Conservation (phyloP, 2,113 vertebrate species). For the Etheostoma spectabile region DNA sequence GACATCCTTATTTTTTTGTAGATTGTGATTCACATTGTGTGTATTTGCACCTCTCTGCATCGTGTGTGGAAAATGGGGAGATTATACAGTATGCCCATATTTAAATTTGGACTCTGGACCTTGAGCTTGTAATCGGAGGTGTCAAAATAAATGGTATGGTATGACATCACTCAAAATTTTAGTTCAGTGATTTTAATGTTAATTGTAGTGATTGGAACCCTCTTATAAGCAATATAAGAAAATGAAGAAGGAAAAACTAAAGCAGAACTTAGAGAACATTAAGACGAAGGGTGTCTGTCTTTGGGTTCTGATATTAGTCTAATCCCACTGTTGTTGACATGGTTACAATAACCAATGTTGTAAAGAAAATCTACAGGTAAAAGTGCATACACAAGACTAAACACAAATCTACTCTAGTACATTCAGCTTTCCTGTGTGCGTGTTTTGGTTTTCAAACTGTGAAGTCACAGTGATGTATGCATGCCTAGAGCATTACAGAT, state of each 20-base stretch:
- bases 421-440: conserved; percentile 49
- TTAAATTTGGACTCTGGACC: not conserved
- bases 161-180: not conserved
- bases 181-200: not conserved
- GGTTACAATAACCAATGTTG: not conserved
- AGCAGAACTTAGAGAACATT: not conserved
- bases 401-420: conserved; percentile 14
- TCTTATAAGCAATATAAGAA: not conserved
- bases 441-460: conserved; percentile 54
- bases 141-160: not conserved
- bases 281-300: not conserved
- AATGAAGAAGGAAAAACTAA: not conserved
- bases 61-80: conserved; percentile 17
- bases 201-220: not conserved
- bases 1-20: conserved; percentile 32
- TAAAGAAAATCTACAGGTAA: not conserved
- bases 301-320: conserved; percentile 7
- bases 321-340: not conserved
- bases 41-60: conserved; percentile 18
- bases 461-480: conserved; percentile 47
- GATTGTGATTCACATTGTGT: conserved; percentile 9
- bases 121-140: not conserved
- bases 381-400: conserved; percentile 14
- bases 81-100: not conserved
- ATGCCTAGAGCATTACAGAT: conserved; percentile 42